Percentiles rank a stretch among this genome's conserved stretches.
phyloP scores from a whole-genome alignment of 1,140 invertebrate species.

The Diachasma alloeum region DNA sequence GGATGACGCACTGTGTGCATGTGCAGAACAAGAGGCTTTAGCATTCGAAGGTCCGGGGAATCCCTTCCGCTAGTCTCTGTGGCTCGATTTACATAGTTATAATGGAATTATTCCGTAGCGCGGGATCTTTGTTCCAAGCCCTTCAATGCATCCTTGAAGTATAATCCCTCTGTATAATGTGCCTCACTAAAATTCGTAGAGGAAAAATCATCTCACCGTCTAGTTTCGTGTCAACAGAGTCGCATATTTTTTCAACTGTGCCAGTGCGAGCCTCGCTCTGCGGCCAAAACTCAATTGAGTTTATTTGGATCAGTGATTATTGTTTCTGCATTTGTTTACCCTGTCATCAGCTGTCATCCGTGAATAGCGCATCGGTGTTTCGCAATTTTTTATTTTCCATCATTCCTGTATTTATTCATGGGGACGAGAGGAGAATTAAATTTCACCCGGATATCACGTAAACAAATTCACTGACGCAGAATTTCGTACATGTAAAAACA shows the following conservation, averaged over 20 bases:
- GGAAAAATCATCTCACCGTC: background rate
- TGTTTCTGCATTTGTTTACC: background rate
- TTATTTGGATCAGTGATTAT: background rate
- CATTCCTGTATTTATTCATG: background rate
- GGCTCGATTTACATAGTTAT: constrained; percentile 59
- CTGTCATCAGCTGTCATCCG: background rate
- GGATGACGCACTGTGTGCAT: constrained; percentile 29
- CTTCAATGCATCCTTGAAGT: background rate
- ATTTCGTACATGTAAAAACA: constrained; percentile 14
- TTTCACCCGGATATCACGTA: background rate
- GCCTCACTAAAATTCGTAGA: background rate
- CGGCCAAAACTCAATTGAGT: background rate
- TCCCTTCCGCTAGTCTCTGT: constrained; percentile 51
- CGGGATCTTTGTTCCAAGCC: constrained; percentile 50
- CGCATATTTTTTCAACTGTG: background rate
- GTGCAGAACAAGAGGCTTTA: constrained; percentile 40
- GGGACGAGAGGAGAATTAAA: background rate
- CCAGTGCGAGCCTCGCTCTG: background rate
- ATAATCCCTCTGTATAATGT: background rate
- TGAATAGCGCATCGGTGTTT: background rate
- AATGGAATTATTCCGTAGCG: constrained; percentile 57
- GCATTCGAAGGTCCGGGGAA: constrained; percentile 55
- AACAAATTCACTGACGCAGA: background rate
- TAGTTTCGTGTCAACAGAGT: background rate
- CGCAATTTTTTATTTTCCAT: background rate